Evolutionary conservation across 2,113 vertebrate species (phyloP), one percentile per base, ranked within the genome.

Genomic region (Sigmodon hispidus): DNA sequence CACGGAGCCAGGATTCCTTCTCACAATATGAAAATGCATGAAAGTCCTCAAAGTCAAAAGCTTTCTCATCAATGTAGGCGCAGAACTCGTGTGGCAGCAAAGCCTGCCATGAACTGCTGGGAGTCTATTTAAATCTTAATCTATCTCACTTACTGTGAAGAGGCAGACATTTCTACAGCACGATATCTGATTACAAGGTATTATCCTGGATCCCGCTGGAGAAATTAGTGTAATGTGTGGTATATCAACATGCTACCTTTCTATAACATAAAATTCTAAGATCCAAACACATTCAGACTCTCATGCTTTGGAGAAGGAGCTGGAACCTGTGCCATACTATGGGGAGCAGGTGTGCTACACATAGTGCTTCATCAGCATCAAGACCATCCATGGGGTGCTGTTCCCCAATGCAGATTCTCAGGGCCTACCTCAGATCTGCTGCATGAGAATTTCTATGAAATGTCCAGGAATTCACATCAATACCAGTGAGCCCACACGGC

Each of bases 41-140:
- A 45, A 92, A 96, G 90, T 92, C 86, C 80, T 90, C 36, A 86
- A 94, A 92, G 88, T 90, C 92, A 85, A 95, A 94, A 59, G 70
- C 90, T 87, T 88, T 63, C 94, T 95, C 88, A 72, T 81, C 79
- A 10, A 10, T 31, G 29, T 22, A 90, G 63, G 73, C 0, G 21
- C 86, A 70, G 87, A 95, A 79, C 77, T 80, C 57, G 45, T 55
- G 34, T 59, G 90, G 86, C 96, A 94, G 88, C 87, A 93, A 84
- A 92, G 80, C 57, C 65, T 72, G 95, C 79, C 76, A 24, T 3
- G 65, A 93, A 86, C 87, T 80, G 94, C 81, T 50, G n/a, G 29
- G 86, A 85, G 55, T 92, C 90, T 94, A 87, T 50, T 95, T 84
- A 90, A 95, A 90, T 76, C 94, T 90, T 81, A 69, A 94, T 89